Percentiles rank a stretch among this genome's conserved stretches.
phyloP scores from a whole-genome alignment of 2,113 vertebrate species.

The Turdus rufiventris region DNA sequence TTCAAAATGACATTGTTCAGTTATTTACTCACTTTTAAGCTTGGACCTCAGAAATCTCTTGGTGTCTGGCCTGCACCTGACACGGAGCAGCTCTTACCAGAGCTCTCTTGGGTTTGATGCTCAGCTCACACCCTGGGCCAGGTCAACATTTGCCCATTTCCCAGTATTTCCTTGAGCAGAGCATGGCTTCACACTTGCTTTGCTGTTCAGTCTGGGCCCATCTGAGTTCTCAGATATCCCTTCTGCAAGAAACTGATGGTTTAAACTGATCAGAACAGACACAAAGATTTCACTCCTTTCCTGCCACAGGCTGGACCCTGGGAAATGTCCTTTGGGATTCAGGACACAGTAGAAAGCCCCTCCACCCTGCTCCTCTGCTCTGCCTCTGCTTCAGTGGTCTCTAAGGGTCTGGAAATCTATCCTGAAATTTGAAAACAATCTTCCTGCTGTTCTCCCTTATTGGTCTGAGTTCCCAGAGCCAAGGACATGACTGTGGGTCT shows the following conservation, averaged over 20 bases:
- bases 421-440: background rate
- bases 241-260: background rate
- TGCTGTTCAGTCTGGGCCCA: background rate
- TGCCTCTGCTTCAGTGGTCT: background rate
- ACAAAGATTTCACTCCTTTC: background rate
- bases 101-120: background rate
- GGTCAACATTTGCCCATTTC: background rate
- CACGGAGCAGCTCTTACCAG: background rate
- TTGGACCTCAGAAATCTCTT: background rate
- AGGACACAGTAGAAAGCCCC: background rate
- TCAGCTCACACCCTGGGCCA: background rate
- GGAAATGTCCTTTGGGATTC: background rate
- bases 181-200: background rate
- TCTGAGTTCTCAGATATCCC: background rate
- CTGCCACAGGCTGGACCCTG: background rate
- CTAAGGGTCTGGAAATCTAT: background rate
- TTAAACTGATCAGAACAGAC: background rate
- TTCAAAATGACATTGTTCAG: background rate
- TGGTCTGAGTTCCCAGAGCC: background rate
- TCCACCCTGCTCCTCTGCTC: background rate
- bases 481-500: accelerated
- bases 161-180: background rate
- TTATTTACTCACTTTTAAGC: background rate
- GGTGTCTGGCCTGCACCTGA: background rate
- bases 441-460: background rate